Conservation (phyloP, 2,888 invertebrate species). For the Eristalis arbustorum region DNA sequence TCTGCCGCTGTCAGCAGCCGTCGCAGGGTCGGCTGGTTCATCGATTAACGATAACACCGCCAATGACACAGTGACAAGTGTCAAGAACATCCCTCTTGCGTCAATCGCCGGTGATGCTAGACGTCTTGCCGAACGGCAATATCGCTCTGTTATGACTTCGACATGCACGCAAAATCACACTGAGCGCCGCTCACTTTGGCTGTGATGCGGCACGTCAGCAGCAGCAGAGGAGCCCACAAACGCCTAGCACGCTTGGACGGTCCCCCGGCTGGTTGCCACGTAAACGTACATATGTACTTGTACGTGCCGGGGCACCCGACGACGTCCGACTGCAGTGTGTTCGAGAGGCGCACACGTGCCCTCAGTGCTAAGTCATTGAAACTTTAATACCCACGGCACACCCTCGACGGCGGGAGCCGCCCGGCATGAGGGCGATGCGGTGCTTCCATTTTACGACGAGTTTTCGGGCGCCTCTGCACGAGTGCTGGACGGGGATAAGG, state of each 20-base stretch:
- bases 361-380: neutral
- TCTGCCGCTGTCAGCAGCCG: neutral
- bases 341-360: neutral
- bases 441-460: neutral
- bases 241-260: neutral
- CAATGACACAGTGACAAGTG: neutral
- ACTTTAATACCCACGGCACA: neutral
- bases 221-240: neutral
- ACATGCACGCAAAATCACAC: neutral
- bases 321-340: neutral
- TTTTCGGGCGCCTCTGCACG: neutral
- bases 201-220: neutral
- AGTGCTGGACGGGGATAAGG: neutral
- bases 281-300: neutral
- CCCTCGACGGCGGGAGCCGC: neutral
- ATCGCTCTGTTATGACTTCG: neutral
- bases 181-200: neutral
- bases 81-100: neutral
- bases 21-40: neutral
- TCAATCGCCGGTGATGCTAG: neutral
- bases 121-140: neutral
- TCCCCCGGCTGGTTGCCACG: neutral
- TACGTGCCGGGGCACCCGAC: neutral
- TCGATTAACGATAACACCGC: neutral
- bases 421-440: neutral